Conservation (phyloP, 37 sponge, comb jelly and placozoan genomes). For the Haliclona indistincta region DNA sequence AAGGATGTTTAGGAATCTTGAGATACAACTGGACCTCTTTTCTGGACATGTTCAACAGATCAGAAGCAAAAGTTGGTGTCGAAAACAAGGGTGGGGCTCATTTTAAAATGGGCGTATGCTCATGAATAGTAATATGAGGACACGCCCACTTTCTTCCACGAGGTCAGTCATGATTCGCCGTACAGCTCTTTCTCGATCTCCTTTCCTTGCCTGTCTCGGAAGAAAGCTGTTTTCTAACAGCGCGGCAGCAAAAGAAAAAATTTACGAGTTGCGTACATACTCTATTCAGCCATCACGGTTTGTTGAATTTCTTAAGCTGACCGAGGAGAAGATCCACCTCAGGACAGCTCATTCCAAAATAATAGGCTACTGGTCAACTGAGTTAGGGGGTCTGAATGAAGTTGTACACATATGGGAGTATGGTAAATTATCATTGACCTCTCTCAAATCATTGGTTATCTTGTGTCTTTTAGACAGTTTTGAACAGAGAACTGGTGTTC, state of each 20-base stretch:
- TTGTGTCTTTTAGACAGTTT: slow-evolving; percentile 20
- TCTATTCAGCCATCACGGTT: slow-evolving; percentile 30
- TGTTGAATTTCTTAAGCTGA: slow-evolving; percentile 27
- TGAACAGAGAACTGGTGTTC: slow-evolving; percentile 27
- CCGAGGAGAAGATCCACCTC: slow-evolving; percentile 15
- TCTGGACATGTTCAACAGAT: slow-evolving; percentile 10
- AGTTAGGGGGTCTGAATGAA: slow-evolving; percentile 49
- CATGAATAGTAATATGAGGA: not conserved
- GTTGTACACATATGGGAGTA: slow-evolving; percentile 64
- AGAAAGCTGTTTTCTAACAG: not conserved
- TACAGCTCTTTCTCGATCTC: not conserved
- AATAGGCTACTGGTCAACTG: slow-evolving; percentile 44
- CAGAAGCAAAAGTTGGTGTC: too few relatives aligned
- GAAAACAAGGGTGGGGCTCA: slow-evolving; percentile 4
- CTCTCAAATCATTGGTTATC: not conserved
- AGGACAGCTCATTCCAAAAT: slow-evolving; percentile 40
- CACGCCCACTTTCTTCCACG: slow-evolving; percentile 3
- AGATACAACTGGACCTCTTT: slow-evolving; percentile 46
- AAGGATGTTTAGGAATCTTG: slow-evolving; percentile 34
- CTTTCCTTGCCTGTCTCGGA: not conserved
- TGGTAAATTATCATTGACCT: slow-evolving; percentile 6
- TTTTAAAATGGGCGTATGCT: not conserved
- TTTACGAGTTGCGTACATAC: slow-evolving; percentile 58
- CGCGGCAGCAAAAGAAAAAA: slow-evolving; percentile 15
- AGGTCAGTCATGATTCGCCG: not conserved